phyloP scores from a whole-genome alignment of 2,888 invertebrate genomes.

The Drosophila neonasuta region DNA sequence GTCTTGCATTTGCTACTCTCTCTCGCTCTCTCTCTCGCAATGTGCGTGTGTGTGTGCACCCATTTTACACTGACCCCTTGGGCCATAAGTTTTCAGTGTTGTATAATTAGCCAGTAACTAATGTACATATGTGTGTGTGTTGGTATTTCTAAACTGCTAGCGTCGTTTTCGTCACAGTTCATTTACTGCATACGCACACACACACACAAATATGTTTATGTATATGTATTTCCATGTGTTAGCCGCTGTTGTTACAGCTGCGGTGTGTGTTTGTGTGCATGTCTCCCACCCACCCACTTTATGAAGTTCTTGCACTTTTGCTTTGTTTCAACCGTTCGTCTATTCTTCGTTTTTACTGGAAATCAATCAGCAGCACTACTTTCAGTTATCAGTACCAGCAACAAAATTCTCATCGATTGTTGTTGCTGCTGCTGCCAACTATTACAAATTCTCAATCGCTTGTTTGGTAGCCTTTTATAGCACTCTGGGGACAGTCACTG shows the following conservation, averaged over 20 bases:
- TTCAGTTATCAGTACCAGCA: constrained; percentile 3
- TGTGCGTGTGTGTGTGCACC: constrained; percentile 6
- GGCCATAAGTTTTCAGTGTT: constrained; percentile 29
- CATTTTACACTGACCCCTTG: constrained; percentile 10
- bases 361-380: constrained; percentile 37
- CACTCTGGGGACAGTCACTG: constrained; percentile 30
- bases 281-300: constrained; percentile 36
- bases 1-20: constrained; percentile 29
- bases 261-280: constrained; percentile 8
- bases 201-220: background rate
- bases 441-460: constrained; percentile 17
- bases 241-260: constrained; percentile 48
- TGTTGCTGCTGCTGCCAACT: constrained; percentile 13
- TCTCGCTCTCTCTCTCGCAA: constrained; percentile 7
- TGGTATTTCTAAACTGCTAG: constrained; percentile 21
- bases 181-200: constrained; percentile 30
- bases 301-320: constrained; percentile 39
- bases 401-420: background rate
- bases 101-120: constrained; percentile 47
- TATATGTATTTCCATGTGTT: background rate
- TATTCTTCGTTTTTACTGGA: constrained; percentile 17
- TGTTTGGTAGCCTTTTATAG: constrained; percentile 3
- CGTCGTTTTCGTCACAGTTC: constrained; percentile 30
- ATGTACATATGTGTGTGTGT: constrained; percentile 10
- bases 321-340: constrained; percentile 25